Base-by-base conservation (phyloP, 2,888 invertebrate genomes). In the Ryuthela nishihirai region DNA sequence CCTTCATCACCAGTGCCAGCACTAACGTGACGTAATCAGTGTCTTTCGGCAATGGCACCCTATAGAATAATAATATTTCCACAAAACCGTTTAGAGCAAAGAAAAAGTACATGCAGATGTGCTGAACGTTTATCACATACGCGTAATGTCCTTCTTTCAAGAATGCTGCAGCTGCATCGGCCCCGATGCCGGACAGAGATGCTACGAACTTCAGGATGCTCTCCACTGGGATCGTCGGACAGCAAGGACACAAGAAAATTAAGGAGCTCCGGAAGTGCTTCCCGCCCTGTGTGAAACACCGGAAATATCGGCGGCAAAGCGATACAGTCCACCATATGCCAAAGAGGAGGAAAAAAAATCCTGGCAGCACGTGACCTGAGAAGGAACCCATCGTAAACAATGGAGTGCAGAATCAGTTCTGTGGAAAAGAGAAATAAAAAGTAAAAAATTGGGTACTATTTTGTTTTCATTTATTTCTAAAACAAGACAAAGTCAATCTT, bases 51-150 rank as follows among this genome's bases (percentile, higher is more conserved):
- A 77, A 48, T 6, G 58, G 53, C 61, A 64, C 17, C 64, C 64
- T 70, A 56, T 69, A 73, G 63, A 73, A 69, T 10, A 71, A 56
- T 4, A 75, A 65, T 4, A 77, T 62, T 55, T 77, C 78, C 9
- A 76, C 58, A 1, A 74, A 66, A 4, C 76, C 77, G 40, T 71
- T 71, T 24, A 78, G 55, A 12, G 74, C 75, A 66, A 79, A 78
- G 68, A 76, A 76, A 69, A 75, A 74, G 67, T 75, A 78, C 77
- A 79, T 79, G 23, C 77, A 78, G 41, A 76, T 74, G 67, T 79
- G 78, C 63, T 78, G 78, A n/a, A 72, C 75, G 68, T 77, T 77
- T 12, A 73, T 72, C 15, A 73, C n/a, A n/a, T n/a, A n/a, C n/a
- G n/a, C n/a, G n/a, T n/a, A n/a, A n/a, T n/a, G n/a, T n/a, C n/a